These are phyloP conservation scores for Conomelus anceps DNA, from an alignment of 2,888 invertebrate species.

Conservation along the genomic window DNA sequence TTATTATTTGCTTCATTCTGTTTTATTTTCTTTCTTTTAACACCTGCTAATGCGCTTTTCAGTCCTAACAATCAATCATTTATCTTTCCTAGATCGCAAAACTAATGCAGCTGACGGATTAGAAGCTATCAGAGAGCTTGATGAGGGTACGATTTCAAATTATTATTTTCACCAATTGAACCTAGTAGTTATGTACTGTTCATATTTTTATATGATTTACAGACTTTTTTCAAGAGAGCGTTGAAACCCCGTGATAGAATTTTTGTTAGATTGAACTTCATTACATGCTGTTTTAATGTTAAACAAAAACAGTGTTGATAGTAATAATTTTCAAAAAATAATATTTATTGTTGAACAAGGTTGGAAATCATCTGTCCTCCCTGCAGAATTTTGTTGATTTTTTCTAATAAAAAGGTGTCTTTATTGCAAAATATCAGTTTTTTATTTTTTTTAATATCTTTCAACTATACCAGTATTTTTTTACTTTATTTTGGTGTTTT, in stretches of 20 bases:
- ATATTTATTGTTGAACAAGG: neutral
- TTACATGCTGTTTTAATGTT: neutral
- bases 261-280: neutral
- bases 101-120: neutral
- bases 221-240: neutral
- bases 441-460: neutral
- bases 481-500: neutral
- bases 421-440: neutral
- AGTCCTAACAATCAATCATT: neutral
- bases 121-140: conserved; percentile 2
- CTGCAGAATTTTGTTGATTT: neutral
- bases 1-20: neutral
- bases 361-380: neutral
- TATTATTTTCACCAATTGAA: neutral
- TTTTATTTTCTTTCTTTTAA: neutral
- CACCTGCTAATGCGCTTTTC: neutral
- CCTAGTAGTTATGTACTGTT: neutral
- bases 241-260: neutral
- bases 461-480: too few relatives aligned
- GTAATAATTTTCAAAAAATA: neutral
- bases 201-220: neutral
- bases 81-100: conserved; percentile 1
- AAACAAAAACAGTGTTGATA: neutral
- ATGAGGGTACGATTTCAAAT: conserved; percentile 2
- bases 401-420: neutral